Conservation (phyloP, 1,140 invertebrate species). For the Stegodyphus mimosarum region DNA sequence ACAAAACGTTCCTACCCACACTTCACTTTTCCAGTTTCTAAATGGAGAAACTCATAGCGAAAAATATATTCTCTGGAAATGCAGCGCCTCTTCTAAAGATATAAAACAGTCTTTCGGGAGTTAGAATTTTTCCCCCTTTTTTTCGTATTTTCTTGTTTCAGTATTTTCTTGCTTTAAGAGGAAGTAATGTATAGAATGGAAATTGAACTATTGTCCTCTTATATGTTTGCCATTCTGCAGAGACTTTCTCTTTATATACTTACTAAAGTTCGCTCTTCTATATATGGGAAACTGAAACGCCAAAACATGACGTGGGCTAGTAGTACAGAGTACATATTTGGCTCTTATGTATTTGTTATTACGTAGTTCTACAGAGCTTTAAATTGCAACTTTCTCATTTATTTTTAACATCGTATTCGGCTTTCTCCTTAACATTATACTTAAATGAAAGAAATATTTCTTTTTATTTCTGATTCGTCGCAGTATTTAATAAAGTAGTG, state of each 20-base stretch:
- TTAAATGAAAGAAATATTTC: too few species aligned
- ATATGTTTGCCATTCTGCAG: not conserved
- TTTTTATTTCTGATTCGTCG: too few species aligned
- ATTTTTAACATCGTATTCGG: too few species aligned
- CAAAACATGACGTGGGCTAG: not conserved
- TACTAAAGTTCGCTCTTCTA: not conserved
- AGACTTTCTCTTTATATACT: not conserved
- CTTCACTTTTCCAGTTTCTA: slow-evolving; percentile 13
- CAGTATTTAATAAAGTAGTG: too few species aligned
- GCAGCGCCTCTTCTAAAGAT: slow-evolving; percentile 46
- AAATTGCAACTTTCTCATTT: too few species aligned
- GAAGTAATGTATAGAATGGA: slow-evolving; percentile 47
- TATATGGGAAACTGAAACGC: not conserved
- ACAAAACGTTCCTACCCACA: slow-evolving; percentile 15
- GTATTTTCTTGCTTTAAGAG: slow-evolving; percentile 33
- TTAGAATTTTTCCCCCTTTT: not conserved
- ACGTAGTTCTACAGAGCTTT: too few species aligned
- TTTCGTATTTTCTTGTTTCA: slow-evolving; percentile 23
- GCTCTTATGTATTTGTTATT: too few species aligned
- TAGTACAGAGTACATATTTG: not conserved
- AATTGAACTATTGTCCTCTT: slow-evolving; percentile 46
- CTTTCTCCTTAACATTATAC: too few species aligned
- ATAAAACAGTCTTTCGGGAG: slow-evolving; percentile 57
- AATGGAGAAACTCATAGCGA: slow-evolving; percentile 41
- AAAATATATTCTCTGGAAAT: slow-evolving; percentile 48